phyloP scores from a whole-genome alignment of 2,113 vertebrate genomes.

The Zapus hudsonius region DNA sequence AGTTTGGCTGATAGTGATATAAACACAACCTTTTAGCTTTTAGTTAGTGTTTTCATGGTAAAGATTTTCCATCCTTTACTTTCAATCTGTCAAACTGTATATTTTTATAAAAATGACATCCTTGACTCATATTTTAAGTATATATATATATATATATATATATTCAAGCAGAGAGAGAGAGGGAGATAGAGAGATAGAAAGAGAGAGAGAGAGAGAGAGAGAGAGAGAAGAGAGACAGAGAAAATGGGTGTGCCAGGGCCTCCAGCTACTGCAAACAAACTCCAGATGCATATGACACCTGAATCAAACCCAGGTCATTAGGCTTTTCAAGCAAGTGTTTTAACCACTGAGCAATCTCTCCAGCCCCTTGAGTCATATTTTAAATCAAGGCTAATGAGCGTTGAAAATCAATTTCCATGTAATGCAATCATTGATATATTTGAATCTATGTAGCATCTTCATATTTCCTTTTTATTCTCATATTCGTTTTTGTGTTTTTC shows the following conservation, averaged over 20 bases:
- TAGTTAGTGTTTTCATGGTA: not conserved
- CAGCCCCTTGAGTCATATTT: not conserved
- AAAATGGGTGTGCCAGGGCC: too few species aligned
- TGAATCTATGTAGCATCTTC: not conserved
- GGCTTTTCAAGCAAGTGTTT: too few species aligned
- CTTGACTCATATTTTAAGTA: not conserved
- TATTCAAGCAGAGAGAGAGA: too few species aligned
- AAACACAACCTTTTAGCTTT: not conserved
- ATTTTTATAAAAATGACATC: not conserved
- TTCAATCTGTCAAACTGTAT: constrained; percentile 4
- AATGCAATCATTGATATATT: not conserved
- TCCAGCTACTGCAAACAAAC: too few species aligned
- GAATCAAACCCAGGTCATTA: too few species aligned
- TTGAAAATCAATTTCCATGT: not conserved
- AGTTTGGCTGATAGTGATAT: not conserved
- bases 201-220: too few species aligned
- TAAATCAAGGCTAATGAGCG: not conserved
- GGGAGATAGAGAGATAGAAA: too few species aligned
- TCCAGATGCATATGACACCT: too few species aligned
- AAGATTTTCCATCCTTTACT: not conserved
- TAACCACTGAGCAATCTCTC: too few species aligned
- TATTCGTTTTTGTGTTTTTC: not conserved
- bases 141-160: too few species aligned
- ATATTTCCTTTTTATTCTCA: not conserved
- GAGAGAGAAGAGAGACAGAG: too few species aligned